These are phyloP conservation scores for Nesidiocoris tenuis DNA, from an alignment of 2,888 invertebrate genomes.

Conservation along the genomic window DNA sequence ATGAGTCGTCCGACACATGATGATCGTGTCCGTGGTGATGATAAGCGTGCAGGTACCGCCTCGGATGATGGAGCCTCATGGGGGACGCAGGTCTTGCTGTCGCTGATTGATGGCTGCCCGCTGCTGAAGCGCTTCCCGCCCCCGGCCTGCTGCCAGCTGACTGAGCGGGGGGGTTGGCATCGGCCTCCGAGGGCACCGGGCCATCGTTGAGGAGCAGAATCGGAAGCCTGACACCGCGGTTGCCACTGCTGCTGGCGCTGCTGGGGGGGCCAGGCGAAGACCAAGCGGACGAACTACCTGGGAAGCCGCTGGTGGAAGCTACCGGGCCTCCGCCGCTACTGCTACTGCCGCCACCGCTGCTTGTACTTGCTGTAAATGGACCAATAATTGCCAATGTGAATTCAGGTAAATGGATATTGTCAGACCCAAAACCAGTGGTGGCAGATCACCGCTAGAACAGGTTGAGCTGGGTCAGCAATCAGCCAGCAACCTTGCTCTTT, in stretches of 20 bases:
- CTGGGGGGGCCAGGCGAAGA: not conserved
- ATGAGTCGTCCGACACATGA: slow-evolving; percentile 52
- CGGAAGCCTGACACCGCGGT: slow-evolving; percentile 54
- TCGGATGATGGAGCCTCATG: not conserved
- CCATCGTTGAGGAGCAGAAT: slow-evolving; percentile 65
- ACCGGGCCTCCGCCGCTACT: not conserved
- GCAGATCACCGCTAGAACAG: too few relatives aligned
- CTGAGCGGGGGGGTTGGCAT: slow-evolving; percentile 10
- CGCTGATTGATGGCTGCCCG: not conserved
- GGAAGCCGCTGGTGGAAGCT: not conserved
- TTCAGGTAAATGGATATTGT: too few relatives aligned
- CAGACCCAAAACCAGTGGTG: too few relatives aligned
- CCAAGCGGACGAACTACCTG: not conserved
- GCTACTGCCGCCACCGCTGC: slow-evolving; percentile 1
- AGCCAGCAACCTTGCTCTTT: too few relatives aligned
- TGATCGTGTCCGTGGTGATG: slow-evolving; percentile 23
- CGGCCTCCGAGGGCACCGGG: slow-evolving; percentile 53
- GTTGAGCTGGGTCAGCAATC: too few relatives aligned
- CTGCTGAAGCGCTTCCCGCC: not conserved
- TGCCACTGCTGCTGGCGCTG: not conserved
- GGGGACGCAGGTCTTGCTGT: not conserved
- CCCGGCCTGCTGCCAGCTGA: not conserved
- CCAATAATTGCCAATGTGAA: too few relatives aligned
- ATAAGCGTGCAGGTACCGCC: slow-evolving; percentile 33
- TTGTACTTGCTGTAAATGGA: slow-evolving; percentile 4